phyloP scores from a whole-genome alignment of 1,140 invertebrate species.

The Pentalonia nigronervosa region DNA sequence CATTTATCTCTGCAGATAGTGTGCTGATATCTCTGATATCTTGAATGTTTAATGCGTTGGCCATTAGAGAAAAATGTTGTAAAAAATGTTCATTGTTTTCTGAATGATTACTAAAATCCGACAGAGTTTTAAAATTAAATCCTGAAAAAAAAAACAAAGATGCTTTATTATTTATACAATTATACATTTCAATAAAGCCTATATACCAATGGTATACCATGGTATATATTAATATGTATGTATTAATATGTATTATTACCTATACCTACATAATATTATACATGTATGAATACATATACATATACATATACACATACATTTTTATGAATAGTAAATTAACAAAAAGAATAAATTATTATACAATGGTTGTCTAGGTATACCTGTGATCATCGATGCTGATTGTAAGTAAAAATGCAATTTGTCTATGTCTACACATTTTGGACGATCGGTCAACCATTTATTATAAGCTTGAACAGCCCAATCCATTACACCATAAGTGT shows the following conservation, averaged over 20 bases:
- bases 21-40: not conserved
- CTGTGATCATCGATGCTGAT: not conserved
- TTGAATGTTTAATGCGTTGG: not conserved
- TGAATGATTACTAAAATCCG: not conserved
- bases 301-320: not conserved
- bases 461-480: constrained; percentile 14
- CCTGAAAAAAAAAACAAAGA: not conserved
- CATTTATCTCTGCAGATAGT: not conserved
- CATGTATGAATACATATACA: not conserved
- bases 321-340: not conserved
- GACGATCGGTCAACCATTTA: not conserved
- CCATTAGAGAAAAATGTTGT: not conserved
- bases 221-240: no score
- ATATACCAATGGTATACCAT: no score
- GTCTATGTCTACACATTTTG: not conserved
- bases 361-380: not conserved
- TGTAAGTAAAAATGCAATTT: not conserved
- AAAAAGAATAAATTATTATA: not conserved
- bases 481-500: not conserved
- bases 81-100: not conserved
- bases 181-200: not conserved
- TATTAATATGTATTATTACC: no score
- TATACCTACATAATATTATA: not conserved
- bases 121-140: not conserved
- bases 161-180: not conserved